These are phyloP conservation scores for Coenonympha glycerion DNA, from an alignment of 2,888 invertebrate genomes.

Conservation along the genomic window DNA sequence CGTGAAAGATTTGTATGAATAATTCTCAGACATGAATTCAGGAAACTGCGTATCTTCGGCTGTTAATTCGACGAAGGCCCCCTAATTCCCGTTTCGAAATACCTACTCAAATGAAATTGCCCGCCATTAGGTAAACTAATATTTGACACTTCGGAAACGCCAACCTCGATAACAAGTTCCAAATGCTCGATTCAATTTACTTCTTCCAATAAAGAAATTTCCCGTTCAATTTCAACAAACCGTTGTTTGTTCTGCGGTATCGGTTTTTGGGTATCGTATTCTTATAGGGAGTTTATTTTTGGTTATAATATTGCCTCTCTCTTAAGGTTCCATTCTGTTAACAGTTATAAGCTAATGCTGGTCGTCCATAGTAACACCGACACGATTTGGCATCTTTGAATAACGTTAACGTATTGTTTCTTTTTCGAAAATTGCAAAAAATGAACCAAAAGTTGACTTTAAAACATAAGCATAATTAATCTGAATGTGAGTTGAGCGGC, in stretches of 20 bases:
- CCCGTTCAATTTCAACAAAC: conserved; percentile 25
- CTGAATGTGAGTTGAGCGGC: no score
- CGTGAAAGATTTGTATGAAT: no score
- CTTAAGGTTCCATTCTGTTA: no score
- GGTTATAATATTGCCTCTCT: neutral
- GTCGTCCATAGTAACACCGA: no score
- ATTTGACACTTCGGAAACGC: conserved; percentile 32
- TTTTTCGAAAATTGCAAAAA: no score
- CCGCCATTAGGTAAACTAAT: conserved; percentile 32
- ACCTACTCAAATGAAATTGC: conserved; percentile 31
- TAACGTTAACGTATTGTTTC: no score
- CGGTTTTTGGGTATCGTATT: conserved; percentile 4
- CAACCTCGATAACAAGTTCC: conserved; percentile 30
- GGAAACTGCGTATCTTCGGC: neutral
- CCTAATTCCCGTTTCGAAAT: conserved; percentile 29
- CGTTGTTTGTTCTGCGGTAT: conserved; percentile 20
- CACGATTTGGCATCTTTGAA: no score
- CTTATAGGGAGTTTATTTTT: neutral
- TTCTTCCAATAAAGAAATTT: conserved; percentile 21
- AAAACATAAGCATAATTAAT: no score
- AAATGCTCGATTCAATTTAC: conserved; percentile 31
- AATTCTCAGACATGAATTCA: no score
- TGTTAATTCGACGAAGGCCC: conserved; percentile 4
- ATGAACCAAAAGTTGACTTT: no score
- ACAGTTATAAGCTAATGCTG: no score